Evolutionary conservation across 2,797 vertebrate genomes (phyloP).

Genomic region (Pseudochirops cupreus): DNA sequence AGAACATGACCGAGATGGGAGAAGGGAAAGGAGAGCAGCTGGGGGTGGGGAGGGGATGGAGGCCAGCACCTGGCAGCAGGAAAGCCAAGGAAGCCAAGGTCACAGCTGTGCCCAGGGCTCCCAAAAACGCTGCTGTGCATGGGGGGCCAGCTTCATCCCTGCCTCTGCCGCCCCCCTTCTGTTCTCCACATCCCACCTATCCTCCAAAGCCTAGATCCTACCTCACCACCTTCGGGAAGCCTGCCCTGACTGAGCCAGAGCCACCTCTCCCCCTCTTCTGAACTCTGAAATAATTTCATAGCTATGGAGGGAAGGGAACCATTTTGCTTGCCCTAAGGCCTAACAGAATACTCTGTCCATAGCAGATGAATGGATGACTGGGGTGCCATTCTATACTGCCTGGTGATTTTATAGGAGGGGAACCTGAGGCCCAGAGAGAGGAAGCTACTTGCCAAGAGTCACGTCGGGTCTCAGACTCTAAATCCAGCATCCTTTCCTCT

Average conservation of each 20-base stretch:
- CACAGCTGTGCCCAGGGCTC: too few species aligned
- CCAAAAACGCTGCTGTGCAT: not conserved
- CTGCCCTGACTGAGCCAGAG: not conserved
- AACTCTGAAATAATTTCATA: not conserved
- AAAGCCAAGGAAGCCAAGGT: too few species aligned
- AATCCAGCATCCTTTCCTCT: not conserved
- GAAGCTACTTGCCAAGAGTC: not conserved
- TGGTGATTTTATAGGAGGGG: not conserved
- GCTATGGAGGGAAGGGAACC: not conserved
- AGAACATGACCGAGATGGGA: not conserved
- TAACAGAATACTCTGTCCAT: not conserved
- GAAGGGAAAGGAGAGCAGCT: not conserved
- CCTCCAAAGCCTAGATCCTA: not conserved
- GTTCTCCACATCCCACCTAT: not conserved
- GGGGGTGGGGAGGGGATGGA: not conserved
- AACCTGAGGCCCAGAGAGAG: not conserved
- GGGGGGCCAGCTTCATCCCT: too few species aligned
- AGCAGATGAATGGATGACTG: not conserved
- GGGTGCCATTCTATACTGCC: not conserved
- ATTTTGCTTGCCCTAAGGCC: too few species aligned
- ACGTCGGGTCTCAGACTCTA: not conserved
- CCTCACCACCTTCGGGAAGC: not conserved
- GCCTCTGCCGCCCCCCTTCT: not conserved
- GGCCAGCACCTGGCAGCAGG: not conserved
- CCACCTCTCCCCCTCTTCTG: not conserved